A percentile compares a stretch with the other conserved stretches of the same genome.
Evolutionary conservation across 2,113 vertebrate species (phyloP).

Genomic region (Microtus oregoni): DNA sequence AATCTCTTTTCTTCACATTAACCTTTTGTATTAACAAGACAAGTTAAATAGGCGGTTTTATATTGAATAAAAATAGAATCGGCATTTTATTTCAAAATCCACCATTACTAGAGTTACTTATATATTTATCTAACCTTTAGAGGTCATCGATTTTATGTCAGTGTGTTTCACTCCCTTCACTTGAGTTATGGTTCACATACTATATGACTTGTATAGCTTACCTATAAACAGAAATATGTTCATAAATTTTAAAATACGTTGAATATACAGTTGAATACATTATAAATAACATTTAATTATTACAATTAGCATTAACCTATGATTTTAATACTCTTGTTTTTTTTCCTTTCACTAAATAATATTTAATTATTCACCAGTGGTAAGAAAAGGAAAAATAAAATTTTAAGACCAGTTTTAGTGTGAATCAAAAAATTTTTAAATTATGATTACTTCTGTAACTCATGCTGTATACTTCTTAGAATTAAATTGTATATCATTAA

Average conservation of each 20-base stretch:
- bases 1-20: neutral
- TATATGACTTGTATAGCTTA: neutral
- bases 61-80: neutral
- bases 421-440: neutral
- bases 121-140: neutral
- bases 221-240: neutral
- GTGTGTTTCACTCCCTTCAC: rapidly evolving
- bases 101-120: too few relatives aligned
- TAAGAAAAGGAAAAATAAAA: neutral
- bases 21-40: neutral
- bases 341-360: neutral
- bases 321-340: neutral
- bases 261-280: neutral
- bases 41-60: neutral
- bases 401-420: neutral
- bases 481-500: neutral
- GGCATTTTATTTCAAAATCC: neutral
- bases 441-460: neutral
- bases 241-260: neutral
- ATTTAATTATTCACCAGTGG: neutral
- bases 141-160: neutral
- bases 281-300: neutral
- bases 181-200: too few relatives aligned
- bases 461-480: neutral
- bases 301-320: neutral